Percentiles rank a stretch among this genome's conserved stretches.
Evolutionary conservation across 1,140 invertebrate species (phyloP).

Genomic region (Zeugodacus cucurbitae): DNA sequence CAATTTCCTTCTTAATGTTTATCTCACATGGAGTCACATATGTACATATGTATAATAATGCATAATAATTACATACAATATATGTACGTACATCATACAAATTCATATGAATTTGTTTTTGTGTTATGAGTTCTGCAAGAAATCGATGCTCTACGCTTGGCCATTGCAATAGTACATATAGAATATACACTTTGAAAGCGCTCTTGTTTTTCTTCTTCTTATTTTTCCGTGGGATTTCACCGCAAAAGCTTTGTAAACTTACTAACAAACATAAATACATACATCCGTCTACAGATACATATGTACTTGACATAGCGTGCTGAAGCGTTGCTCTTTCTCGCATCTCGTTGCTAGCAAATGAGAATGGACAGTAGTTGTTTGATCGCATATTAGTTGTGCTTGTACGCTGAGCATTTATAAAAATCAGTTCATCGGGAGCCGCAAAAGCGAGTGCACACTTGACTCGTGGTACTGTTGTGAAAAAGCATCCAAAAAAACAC

Average conservation of each 20-base stretch:
- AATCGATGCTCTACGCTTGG: neutral
- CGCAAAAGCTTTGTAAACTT: neutral
- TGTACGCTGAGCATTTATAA: neutral
- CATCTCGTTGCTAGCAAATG: neutral
- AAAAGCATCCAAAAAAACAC: neutral
- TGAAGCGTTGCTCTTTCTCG: neutral
- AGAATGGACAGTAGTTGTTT: neutral
- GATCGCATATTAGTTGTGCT: neutral
- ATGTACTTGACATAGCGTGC: neutral
- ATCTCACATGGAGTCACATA: neutral
- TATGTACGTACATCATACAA: neutral
- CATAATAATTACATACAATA: neutral
- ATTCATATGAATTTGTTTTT: neutral
- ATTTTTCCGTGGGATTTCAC: neutral
- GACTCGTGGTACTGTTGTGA: neutral
- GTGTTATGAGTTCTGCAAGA: neutral
- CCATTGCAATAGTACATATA: neutral
- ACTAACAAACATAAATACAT: neutral
- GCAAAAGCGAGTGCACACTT: neutral
- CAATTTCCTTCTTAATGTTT: neutral
- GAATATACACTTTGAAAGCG: neutral
- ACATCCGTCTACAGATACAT: neutral
- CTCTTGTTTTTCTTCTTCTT: neutral
- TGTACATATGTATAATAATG: neutral
- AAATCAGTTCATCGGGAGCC: slow-evolving; percentile 14